Evolutionary conservation across 2,888 invertebrate genomes (phyloP).

Genomic region (Melinaea menophilus): DNA sequence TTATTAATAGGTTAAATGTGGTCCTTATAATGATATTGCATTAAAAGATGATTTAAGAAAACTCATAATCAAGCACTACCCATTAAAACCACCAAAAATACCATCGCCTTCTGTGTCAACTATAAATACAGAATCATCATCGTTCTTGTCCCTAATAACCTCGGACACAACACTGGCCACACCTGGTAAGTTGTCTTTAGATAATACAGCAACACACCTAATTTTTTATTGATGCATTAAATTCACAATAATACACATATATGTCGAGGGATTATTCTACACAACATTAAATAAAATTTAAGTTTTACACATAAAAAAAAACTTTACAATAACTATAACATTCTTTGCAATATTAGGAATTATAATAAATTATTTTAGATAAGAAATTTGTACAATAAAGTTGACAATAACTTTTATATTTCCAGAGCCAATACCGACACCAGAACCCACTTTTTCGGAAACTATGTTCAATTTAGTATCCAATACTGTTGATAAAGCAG

Average conservation of each 20-base stretch:
- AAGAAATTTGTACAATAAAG: too few species aligned
- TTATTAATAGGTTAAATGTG: conserved; percentile 1
- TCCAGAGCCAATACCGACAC: conserved; percentile 55
- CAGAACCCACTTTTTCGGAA: conserved; percentile 56
- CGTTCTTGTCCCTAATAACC: conserved; percentile 59
- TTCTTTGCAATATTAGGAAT: too few species aligned
- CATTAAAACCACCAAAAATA: conserved; percentile 33
- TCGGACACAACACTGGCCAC: conserved; percentile 63
- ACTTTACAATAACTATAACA: too few species aligned
- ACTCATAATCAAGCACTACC: conserved; percentile 45
- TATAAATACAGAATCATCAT: conserved; percentile 55
- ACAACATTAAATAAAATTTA: too few species aligned
- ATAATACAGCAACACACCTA: too few species aligned
- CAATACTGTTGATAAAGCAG: conserved; percentile 61
- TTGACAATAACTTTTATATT: too few species aligned
- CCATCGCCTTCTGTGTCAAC: conserved; percentile 34
- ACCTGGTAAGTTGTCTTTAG: conserved; percentile 47
- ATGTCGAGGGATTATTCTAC: too few species aligned
- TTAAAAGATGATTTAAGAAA: conserved; percentile 44
- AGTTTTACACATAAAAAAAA: too few species aligned
- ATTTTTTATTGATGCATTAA: too few species aligned
- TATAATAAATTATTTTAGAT: too few species aligned
- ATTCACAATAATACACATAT: too few species aligned
- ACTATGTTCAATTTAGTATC: conserved; percentile 47
- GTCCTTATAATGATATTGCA: conserved; percentile 36